These are phyloP conservation scores for Butorides virescens DNA, from an alignment of 2,113 vertebrate genomes.

Conservation along the genomic window DNA sequence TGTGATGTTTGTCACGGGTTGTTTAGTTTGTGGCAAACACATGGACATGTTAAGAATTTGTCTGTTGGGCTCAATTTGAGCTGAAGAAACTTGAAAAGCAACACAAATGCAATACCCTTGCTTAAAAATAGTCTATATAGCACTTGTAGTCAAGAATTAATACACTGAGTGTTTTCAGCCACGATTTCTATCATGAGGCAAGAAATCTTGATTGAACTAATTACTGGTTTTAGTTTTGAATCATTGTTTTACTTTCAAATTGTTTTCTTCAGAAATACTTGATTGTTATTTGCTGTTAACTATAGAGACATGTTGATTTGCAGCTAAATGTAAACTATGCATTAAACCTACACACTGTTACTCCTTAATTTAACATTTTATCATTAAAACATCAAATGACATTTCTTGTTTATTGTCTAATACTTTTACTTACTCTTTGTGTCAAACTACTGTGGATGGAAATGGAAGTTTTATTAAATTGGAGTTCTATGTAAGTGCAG, in stretches of 20 bases:
- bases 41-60: neutral
- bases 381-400: neutral
- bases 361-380: neutral
- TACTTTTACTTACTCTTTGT: neutral
- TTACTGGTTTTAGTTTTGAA: neutral
- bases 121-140: neutral
- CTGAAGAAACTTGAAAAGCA: neutral
- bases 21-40: neutral
- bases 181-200: neutral
- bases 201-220: neutral
- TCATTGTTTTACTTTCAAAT: neutral
- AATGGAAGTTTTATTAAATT: neutral
- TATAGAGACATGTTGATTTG: neutral
- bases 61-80: neutral
- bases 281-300: neutral
- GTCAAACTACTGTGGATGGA: neutral
- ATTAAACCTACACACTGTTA: neutral
- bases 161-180: neutral
- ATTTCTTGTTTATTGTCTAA: neutral
- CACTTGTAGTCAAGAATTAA: neutral
- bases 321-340: neutral
- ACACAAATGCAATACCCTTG: neutral
- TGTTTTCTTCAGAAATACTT: neutral
- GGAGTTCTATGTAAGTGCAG: neutral
- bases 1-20: neutral